phyloP scores from a whole-genome alignment of 2,113 vertebrate species.

The Sander lucioperca region DNA sequence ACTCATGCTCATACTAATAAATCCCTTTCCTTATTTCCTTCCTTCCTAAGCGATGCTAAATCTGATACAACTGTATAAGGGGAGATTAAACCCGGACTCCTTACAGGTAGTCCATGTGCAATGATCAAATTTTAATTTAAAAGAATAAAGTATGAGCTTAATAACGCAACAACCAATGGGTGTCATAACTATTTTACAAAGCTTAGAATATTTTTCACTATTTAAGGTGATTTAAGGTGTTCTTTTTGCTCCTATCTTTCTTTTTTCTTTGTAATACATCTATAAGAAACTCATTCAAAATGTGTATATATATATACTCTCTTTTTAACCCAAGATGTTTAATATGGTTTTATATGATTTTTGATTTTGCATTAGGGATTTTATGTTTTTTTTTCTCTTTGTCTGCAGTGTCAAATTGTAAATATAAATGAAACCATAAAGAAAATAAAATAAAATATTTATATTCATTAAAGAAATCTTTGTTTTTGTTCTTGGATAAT shows the following conservation, averaged over 20 bases:
- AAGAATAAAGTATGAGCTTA: not conserved
- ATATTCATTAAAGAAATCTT: not conserved
- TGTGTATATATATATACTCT: too few relatives aligned
- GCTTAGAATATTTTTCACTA: not conserved
- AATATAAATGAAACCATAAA: not conserved
- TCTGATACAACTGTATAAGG: not conserved
- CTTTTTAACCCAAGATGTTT: not conserved
- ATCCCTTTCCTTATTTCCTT: not conserved
- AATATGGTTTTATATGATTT: not conserved
- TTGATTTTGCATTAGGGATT: not conserved
- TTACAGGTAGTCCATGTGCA: not conserved
- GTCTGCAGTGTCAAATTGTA: not conserved
- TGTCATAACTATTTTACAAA: not conserved
- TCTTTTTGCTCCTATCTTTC: too few relatives aligned
- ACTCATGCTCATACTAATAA: slow-evolving; percentile 8
- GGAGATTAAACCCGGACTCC: not conserved
- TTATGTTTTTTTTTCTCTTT: not conserved
- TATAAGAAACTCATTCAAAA: not conserved
- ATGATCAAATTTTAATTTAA: not conserved
- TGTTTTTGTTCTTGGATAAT: not conserved
- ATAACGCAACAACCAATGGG: not conserved
- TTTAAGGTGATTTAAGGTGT: not conserved
- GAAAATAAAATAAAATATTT: not conserved
- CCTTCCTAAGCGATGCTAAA: not conserved
- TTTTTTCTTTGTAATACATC: not conserved